Conservation (phyloP, 1,140 invertebrate species). For the Pararge aegeria region DNA sequence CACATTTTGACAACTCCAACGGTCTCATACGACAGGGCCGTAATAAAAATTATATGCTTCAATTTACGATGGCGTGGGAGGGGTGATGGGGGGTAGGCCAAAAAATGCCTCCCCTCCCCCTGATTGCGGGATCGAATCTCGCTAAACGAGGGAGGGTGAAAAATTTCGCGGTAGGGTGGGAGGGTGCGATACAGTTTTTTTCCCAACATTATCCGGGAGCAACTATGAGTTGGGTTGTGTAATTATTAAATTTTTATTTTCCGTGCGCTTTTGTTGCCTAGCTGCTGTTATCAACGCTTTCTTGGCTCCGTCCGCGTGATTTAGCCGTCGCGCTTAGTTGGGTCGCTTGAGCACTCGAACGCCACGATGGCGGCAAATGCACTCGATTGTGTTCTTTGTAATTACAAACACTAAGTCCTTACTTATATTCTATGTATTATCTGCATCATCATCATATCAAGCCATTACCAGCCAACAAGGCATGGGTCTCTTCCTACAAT, state of each 20-base stretch:
- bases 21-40: conserved; percentile 66
- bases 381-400: no score
- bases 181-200: conserved; percentile 68
- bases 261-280: conserved; percentile 32
- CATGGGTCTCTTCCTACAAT: no score
- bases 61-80: conserved; percentile 68
- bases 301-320: conserved; percentile 3
- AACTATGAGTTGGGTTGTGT: conserved; percentile 69
- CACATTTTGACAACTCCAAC: conserved; percentile 57
- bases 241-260: conserved; percentile 72
- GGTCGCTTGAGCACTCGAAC: no score
- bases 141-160: conserved; percentile 71
- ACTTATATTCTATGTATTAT: no score
- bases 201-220: conserved; percentile 67
- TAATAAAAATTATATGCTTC: conserved; percentile 80
- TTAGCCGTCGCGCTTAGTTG: neutral
- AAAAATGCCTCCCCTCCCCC: conserved; percentile 62
- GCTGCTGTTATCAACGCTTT: conserved; percentile 21
- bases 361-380: no score
- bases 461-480: no score
- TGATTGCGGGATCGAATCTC: conserved; percentile 78
- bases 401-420: no score
- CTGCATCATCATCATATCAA: no score
- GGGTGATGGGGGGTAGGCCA: conserved; percentile 46
- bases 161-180: conserved; percentile 59